These are phyloP conservation scores for Muscicapa striata DNA, from an alignment of 2,797 vertebrate species.

Conservation along the genomic window DNA sequence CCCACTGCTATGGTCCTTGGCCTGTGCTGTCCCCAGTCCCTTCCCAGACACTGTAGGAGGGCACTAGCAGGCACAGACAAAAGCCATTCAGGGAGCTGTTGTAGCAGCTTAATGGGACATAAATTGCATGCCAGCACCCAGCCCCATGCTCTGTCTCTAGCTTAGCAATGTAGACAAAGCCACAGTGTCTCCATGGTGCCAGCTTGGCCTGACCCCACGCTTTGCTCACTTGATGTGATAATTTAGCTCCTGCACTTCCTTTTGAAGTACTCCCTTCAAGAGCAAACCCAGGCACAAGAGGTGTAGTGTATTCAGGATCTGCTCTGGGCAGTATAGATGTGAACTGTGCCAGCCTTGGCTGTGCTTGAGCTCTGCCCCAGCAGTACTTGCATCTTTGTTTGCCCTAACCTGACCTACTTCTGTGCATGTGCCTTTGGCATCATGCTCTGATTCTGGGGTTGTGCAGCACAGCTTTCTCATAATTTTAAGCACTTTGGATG, in stretches of 20 bases:
- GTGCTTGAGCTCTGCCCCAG: not conserved
- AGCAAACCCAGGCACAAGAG: not conserved
- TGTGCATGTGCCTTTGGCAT: not conserved
- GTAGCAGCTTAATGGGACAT: not conserved
- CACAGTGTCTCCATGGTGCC: not conserved
- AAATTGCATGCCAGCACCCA: not conserved
- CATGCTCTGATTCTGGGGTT: not conserved
- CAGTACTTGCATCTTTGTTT: not conserved
- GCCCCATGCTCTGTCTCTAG: not conserved
- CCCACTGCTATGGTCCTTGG: not conserved
- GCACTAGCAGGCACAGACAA: not conserved
- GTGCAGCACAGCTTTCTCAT: not conserved
- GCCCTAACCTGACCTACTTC: not conserved
- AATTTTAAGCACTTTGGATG: not conserved
- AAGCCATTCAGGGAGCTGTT: not conserved
- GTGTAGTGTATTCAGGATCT: not conserved
- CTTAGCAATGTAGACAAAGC: not conserved
- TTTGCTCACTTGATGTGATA: not conserved
- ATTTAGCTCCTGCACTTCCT: not conserved
- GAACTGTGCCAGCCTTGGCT: not conserved
- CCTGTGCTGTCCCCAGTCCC: fast-evolving
- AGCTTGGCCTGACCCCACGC: not conserved
- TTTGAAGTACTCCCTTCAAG: not conserved
- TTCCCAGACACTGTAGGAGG: not conserved
- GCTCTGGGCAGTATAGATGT: not conserved